phyloP scores from a whole-genome alignment of 2,113 vertebrate genomes.

The Odocoileus virginianus region DNA sequence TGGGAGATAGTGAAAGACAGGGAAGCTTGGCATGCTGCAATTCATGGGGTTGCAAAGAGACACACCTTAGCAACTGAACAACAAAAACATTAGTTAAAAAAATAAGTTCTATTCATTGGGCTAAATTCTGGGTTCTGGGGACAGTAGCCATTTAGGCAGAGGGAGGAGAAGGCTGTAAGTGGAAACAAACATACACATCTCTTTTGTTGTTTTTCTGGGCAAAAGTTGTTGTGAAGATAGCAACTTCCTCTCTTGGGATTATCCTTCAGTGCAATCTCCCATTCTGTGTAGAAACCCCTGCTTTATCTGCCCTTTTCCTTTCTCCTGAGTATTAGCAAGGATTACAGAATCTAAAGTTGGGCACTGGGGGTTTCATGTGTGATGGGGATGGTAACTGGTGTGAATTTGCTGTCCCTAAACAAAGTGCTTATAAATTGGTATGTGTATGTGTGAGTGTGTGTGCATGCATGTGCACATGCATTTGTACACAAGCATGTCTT shows the following conservation, averaged over 20 bases:
- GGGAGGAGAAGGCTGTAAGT: neutral
- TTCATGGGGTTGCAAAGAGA: neutral
- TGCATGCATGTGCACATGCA: accelerated
- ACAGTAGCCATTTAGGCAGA: neutral
- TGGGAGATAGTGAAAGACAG: neutral
- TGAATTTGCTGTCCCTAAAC: neutral
- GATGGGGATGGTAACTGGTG: neutral
- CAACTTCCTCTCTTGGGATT: neutral
- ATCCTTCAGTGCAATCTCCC: neutral
- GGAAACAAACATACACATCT: neutral
- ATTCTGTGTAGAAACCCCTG: neutral
- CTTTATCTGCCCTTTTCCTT: neutral
- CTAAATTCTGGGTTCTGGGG: neutral
- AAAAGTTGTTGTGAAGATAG: neutral
- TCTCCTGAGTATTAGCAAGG: neutral
- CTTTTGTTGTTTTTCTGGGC: neutral
- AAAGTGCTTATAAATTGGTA: neutral
- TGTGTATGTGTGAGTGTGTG: neutral
- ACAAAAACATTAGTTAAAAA: neutral
- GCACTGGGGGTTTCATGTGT: neutral
- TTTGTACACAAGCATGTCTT: no score
- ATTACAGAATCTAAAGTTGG: neutral
- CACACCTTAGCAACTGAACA: neutral
- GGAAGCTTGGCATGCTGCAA: neutral
- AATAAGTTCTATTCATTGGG: neutral